Base-by-base conservation (phyloP, 2,888 invertebrate species). In the Stomorhina lunata region DNA sequence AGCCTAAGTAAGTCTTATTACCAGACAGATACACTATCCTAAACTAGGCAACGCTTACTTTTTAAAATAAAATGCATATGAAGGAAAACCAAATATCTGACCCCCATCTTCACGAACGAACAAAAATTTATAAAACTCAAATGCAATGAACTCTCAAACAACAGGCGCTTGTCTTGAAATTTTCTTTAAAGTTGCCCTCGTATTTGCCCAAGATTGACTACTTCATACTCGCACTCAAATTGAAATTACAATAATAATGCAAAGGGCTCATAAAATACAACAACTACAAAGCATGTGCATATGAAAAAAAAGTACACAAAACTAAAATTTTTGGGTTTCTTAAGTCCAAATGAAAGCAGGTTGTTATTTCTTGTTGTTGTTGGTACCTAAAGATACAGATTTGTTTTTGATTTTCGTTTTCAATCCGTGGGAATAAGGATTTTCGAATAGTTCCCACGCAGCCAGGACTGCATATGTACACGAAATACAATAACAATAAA, bases 381-480 rank as follows among this genome's bases (percentile, higher is more conserved):
- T n/a, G n/a, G n/a, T 37, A n/a, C n/a, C n/a, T 37, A 12, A 37
- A 12, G n/a, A n/a, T 68, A 50, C 17, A 40, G 40, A 61, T 68
- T 77, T 77, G 77, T 61, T 77, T n/a, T 50, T 71, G 48, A 57
- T 65, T 72, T 79, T 79, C 66, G 72, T 72, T 73, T 73, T 66
- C 72, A 80, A 81, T 79, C 84, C 88, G 87, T 88, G 88, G 88
- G 88, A 88, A 88, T 83, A 87, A 87, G 87, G 87, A 87, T 88
- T 87, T 87, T 85, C 73, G 82, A 71, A 77, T 72, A 84, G 86
- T 88, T 88, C 88, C 87, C 88, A 88, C 87, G 87, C 87, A 87
- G 86, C 86, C 86, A 86, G 86, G 87, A 86, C 81, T 84, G 79
- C 66, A 50, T 59, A n/a, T n/a, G n/a, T n/a, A n/a, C n/a, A 53